Conservation (phyloP, 1,140 invertebrate genomes). For the Sitobion miscanthi region DNA sequence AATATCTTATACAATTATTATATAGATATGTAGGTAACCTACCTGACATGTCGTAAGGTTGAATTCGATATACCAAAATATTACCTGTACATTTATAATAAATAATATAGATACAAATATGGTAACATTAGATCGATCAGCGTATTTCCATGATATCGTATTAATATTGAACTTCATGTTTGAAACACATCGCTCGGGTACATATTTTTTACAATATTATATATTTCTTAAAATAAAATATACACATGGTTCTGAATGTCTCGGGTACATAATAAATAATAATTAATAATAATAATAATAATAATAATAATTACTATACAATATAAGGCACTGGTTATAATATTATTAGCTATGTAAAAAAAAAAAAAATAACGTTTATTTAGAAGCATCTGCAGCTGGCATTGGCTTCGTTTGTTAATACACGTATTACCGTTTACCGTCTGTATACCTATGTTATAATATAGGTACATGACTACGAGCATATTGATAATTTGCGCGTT, state of each 20-base stretch:
- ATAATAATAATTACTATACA: not conserved
- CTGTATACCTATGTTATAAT: not conserved
- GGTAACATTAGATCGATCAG: not conserved
- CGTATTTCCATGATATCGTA: not conserved
- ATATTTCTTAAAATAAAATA: not conserved
- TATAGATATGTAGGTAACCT: no score
- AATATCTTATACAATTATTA: not conserved
- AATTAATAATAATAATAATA: not conserved
- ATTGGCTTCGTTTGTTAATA: not conserved
- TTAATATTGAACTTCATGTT: not conserved
- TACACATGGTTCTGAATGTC: not conserved
- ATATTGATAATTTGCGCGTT: not conserved
- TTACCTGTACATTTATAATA: not conserved
- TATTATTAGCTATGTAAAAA: not conserved
- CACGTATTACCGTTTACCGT: not conserved
- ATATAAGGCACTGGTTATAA: not conserved
- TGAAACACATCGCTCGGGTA: not conserved
- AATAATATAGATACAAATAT: not conserved
- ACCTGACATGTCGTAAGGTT: not conserved
- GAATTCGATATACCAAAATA: not conserved
- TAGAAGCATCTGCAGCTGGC: not conserved
- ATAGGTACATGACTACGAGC: not conserved
- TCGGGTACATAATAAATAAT: not conserved
- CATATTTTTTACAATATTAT: not conserved
- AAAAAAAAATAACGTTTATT: slow-evolving; percentile 8